Evolutionary conservation across 23 tunicate species (phyloP).

Genomic region (Botrylloides violaceus): DNA sequence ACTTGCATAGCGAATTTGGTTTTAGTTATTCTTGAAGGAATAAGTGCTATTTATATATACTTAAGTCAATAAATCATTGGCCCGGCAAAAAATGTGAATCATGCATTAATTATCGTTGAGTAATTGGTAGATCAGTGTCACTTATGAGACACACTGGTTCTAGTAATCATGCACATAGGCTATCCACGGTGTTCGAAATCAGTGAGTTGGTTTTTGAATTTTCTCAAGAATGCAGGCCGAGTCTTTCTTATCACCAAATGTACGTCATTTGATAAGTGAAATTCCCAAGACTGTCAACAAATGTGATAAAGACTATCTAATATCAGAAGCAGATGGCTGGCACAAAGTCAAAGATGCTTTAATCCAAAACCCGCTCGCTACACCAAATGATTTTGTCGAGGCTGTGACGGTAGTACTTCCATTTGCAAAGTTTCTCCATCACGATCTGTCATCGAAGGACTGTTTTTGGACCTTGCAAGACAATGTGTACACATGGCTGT

Average conservation of each 20-base stretch:
- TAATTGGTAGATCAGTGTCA: no score
- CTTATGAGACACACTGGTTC: no score
- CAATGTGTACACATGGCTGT: neutral
- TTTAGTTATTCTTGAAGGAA: no score
- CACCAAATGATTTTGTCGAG: neutral
- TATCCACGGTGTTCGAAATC: no score
- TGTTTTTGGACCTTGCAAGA: neutral
- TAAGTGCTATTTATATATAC: no score
- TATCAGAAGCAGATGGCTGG: neutral
- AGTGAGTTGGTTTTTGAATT: neutral
- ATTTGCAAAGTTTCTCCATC: slow-evolving; percentile 1
- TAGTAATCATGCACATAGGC: no score
- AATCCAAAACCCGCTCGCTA: neutral
- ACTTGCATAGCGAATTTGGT: no score
- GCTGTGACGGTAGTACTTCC: neutral
- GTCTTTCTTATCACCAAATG: slow-evolving; percentile 23
- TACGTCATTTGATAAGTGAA: slow-evolving; percentile 13
- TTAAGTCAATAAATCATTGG: no score
- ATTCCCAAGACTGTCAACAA: neutral
- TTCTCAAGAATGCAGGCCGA: slow-evolving; percentile 8
- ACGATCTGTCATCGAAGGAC: neutral
- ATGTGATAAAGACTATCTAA: neutral
- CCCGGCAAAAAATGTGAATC: no score
- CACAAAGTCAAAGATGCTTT: neutral
- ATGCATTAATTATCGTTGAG: no score